Conservation (phyloP, 2,888 invertebrate genomes). For the Arctia plantaginis region DNA sequence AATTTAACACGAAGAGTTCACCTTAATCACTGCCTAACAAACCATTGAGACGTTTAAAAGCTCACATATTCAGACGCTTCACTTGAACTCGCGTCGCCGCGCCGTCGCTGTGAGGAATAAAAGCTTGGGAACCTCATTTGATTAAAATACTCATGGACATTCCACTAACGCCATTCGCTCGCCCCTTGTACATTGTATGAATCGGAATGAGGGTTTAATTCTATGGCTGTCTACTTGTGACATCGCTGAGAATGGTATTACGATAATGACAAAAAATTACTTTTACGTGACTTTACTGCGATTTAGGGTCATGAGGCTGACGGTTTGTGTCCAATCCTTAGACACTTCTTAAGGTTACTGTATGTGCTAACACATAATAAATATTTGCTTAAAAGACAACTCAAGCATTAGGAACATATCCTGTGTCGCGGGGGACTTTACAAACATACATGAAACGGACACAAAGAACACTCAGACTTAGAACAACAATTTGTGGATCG, state of each 20-base stretch:
- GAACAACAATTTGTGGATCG: too few relatives aligned
- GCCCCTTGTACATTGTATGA: background rate
- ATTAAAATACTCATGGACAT: constrained; percentile 4
- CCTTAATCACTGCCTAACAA: background rate
- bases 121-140: background rate
- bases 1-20: background rate
- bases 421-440: too few relatives aligned
- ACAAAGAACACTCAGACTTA: too few relatives aligned
- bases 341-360: background rate
- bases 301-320: background rate
- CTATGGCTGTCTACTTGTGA: background rate
- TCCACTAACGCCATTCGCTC: background rate
- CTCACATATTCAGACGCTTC: background rate
- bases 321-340: background rate
- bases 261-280: background rate
- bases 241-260: background rate
- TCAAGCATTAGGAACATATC: too few relatives aligned
- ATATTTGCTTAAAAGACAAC: too few relatives aligned
- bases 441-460: too few relatives aligned
- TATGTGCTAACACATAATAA: background rate
- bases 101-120: background rate
- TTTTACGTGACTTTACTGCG: background rate
- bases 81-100: background rate
- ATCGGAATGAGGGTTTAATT: background rate
- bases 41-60: background rate